These are phyloP conservation scores for Cremastinae sp. DNA, from an alignment of 2,888 invertebrate genomes.

Conservation along the genomic window DNA sequence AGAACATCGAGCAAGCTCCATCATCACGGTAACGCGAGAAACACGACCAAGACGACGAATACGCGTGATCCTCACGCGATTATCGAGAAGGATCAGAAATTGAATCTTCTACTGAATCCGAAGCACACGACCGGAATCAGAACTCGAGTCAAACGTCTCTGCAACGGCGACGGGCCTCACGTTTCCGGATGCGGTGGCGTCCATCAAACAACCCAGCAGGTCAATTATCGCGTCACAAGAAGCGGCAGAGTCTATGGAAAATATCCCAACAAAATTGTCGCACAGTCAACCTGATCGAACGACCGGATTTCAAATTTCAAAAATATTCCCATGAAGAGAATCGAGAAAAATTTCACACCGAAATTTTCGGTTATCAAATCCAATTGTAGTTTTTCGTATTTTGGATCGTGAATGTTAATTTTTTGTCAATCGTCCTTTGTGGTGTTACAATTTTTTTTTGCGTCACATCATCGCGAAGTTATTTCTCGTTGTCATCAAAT, in stretches of 20 bases:
- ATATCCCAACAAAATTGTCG: constrained; percentile 70
- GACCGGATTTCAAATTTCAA: constrained; percentile 34
- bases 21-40: constrained; percentile 43
- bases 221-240: constrained; percentile 75
- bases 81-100: constrained; percentile 45
- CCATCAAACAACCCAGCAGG: constrained; percentile 66
- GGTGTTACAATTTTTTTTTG: not conserved
- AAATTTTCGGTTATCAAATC: not conserved
- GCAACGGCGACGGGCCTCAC: constrained; percentile 74
- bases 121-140: constrained; percentile 69
- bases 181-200: constrained; percentile 62
- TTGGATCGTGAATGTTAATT: not conserved
- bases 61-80: constrained; percentile 15
- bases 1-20: constrained; percentile 24
- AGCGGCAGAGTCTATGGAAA: constrained; percentile 77
- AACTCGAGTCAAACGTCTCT: constrained; percentile 71
- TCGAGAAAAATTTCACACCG: not conserved
- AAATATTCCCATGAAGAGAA: constrained; percentile 4
- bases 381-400: not conserved
- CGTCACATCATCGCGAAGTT: constrained; percentile 23
- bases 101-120: constrained; percentile 60
- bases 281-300: constrained; percentile 41
- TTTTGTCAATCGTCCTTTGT: constrained; percentile 15
- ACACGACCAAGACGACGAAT: constrained; percentile 40
- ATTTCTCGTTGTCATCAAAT: constrained; percentile 20